Evolutionary conservation across 2,888 invertebrate species (phyloP), one percentile per base, ranked within the genome.

Genomic region (Oxyscelio sp.): DNA sequence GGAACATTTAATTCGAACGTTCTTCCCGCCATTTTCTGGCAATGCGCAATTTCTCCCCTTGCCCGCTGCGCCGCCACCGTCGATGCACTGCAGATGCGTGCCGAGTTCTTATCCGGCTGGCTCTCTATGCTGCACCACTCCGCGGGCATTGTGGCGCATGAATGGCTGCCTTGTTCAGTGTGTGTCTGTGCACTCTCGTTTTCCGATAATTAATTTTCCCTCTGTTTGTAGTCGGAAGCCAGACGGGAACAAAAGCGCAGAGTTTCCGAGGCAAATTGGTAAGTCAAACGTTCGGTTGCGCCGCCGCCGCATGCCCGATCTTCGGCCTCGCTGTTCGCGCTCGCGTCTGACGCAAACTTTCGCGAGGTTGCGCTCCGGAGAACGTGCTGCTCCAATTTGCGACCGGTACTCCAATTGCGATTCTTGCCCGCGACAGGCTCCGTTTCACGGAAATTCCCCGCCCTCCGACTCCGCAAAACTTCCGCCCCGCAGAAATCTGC

Each of bases 131-230:
- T 21, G 1, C 1, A 1, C 31, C 31, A 22, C 11, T 15, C 58
- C 38, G 38, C 58, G 52, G 75, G 58, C 79, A 80, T 82, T 86
- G 73, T 65, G 38, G 83, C 48, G 85, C 87, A 88, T 87, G 90
- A 90, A 92, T 92, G 91, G 90, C 90, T 88, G 90, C 90, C 87
- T 89, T 84, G 87, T 91, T 89, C 87, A 90, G 90, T 91, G 91
- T 90, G 89, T 90, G 89, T 90, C 73, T 17, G 63, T 65, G 90
- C 90, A 89, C 89, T 89, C 90, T 91, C 89, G 89, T 92, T 92
- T 92, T 89, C 89, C 89, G 88, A 86, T 88, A 90, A 91, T 91
- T 92, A 91, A 88, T 92, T 92, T 92, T 92, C 89, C 91, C 85
- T 91, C 89, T 87, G 88, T 88, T 87, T 86, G 87, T 87, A 87